Evolutionary conservation across 2,797 vertebrate species (phyloP).

Genomic region (Sebastes aleutianus): DNA sequence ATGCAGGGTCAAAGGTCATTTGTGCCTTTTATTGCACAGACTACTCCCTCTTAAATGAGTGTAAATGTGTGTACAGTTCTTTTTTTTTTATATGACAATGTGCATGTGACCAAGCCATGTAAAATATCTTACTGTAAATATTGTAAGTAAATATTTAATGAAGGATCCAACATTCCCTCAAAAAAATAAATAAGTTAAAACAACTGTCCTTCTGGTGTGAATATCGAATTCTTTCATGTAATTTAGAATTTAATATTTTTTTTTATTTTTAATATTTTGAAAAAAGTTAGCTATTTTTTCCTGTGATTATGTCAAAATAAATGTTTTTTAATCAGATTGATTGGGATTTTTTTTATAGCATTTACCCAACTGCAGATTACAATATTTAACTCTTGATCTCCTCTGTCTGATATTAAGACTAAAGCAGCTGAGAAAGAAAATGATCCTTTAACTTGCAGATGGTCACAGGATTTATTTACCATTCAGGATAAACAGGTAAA

Average conservation of each 20-base stretch:
- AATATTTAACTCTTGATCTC: background rate
- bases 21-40: constrained; percentile 81
- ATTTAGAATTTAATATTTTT: background rate
- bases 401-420: background rate
- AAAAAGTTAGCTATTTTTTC: background rate
- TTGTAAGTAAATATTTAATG: constrained; percentile 84
- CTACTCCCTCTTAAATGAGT: constrained; percentile 72
- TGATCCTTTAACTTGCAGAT: background rate
- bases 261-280: too few relatives aligned
- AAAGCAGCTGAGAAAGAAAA: background rate
- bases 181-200: constrained; percentile 70
- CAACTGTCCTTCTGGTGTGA: background rate
- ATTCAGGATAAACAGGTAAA: constrained; percentile 28
- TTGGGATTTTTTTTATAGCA: background rate
- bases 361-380: constrained; percentile 32
- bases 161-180: constrained; percentile 59
- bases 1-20: constrained; percentile 79
- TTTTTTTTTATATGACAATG: constrained; percentile 55
- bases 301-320: background rate
- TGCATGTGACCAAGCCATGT: constrained; percentile 80
- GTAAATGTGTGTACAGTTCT: constrained; percentile 79
- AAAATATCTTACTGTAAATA: constrained; percentile 80
- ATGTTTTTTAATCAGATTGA: background rate
- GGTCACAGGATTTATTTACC: constrained; percentile 30
- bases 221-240: background rate